Conservation (phyloP, 2,113 vertebrate genomes). For the Calcarius ornatus region DNA sequence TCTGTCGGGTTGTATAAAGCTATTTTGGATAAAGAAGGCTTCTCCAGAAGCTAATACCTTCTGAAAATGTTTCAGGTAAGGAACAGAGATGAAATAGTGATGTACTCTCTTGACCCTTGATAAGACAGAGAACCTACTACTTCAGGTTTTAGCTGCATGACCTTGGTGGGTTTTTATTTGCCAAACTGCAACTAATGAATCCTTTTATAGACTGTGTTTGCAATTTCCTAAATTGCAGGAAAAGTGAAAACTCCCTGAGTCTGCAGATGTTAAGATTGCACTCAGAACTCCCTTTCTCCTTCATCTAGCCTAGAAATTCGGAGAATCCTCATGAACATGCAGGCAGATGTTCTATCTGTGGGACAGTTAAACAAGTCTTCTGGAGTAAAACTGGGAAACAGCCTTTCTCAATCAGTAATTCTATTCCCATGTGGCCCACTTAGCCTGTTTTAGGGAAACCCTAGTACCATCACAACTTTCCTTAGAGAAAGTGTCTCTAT, state of each 20-base stretch:
- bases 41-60: neutral
- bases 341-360: neutral
- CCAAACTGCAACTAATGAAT: neutral
- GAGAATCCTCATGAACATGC: neutral
- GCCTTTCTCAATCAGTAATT: neutral
- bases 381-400: neutral
- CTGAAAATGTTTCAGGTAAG: neutral
- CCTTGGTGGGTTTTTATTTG: neutral
- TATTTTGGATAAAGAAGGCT: neutral
- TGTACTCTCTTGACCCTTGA: neutral
- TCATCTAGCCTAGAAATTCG: neutral
- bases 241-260: neutral
- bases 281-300: neutral
- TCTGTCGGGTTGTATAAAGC: neutral
- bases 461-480: neutral
- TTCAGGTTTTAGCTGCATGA: neutral
- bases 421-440: neutral
- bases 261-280: neutral
- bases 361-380: neutral
- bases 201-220: neutral
- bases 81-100: neutral
- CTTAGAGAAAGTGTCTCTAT: neutral
- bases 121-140: neutral
- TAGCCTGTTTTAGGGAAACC: neutral
- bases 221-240: neutral